Evolutionary conservation across 2,113 vertebrate genomes (phyloP).

Genomic region (Empidonax alnorum): DNA sequence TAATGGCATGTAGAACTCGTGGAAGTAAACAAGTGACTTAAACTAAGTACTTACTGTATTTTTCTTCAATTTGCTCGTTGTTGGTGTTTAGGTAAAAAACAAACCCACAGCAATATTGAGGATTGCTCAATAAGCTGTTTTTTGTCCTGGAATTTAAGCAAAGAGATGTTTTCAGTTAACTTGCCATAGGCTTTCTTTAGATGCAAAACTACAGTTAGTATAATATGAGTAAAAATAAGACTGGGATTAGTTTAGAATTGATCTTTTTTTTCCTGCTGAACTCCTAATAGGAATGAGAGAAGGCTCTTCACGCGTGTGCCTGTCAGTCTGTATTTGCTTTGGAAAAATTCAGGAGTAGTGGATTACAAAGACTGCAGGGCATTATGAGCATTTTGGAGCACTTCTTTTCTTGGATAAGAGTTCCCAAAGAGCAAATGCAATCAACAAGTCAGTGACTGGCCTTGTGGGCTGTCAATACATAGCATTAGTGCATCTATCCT

Average conservation of each 20-base stretch:
- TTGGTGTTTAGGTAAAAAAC: not conserved
- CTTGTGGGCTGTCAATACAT: not conserved
- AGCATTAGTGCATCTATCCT: not conserved
- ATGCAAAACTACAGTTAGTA: not conserved
- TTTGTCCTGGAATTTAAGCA: not conserved
- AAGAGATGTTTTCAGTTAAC: not conserved
- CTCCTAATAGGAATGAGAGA: not conserved
- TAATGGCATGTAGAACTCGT: not conserved
- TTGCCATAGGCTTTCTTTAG: not conserved
- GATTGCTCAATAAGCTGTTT: not conserved
- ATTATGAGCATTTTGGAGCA: not conserved
- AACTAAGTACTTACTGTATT: slow-evolving; percentile 26
- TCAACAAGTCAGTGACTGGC: not conserved
- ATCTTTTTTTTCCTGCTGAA: not conserved
- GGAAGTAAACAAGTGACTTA: not conserved
- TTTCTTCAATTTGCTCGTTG: slow-evolving; percentile 46
- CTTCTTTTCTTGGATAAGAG: not conserved
- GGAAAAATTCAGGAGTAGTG: not conserved
- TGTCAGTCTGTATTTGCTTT: not conserved
- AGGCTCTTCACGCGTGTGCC: not conserved
- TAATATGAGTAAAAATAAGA: not conserved
- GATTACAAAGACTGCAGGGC: not conserved
- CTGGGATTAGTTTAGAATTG: not conserved
- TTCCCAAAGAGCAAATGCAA: not conserved
- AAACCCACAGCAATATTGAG: not conserved